Evolutionary conservation across 1,140 invertebrate species (phyloP), one percentile per base, ranked within the genome.

Genomic region (Colletes latitarsis): DNA sequence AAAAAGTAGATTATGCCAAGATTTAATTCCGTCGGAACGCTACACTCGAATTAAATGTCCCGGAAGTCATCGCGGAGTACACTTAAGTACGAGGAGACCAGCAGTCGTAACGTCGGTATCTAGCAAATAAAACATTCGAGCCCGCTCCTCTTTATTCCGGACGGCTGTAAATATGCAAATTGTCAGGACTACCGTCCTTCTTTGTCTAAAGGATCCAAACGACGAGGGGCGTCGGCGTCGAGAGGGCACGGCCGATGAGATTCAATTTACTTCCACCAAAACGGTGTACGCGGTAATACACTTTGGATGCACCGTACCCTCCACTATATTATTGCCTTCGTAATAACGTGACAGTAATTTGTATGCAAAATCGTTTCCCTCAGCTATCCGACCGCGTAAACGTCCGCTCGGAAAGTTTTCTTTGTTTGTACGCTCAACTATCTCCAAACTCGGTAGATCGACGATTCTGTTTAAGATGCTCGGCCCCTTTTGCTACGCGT

Each of bases 221-320:
- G 60, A 53, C 52, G 72, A 77, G 69, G 71, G 60, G 53, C 43
- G 58, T 30, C n/a, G 66, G 10, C n/a, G 46, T 14, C 53, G 49
- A 77, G 68, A 72, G 66, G 87, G 72, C 82, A 84, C 87, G 86
- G 81, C 53, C 87, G 88, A 90, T 90, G 83, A 82, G 87, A 91
- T 91, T 91, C 88, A 91, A 91, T 91, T 91, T 91, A 89, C 87
- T 83, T 82, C 84, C 87, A 84, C 84, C 87, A 88, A 91, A 91
- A 90, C 86, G 89, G 87, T 89, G 87, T 90, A 89, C 87, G 84
- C 79, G 83, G 88, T 91, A 89, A 91, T 90, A 89, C 85, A 87
- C 82, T 88, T 91, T 85, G 87, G 85, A 85, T 83, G 83, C 82
- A 84, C 85, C 86, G 85, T 86, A 83, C 60, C 69, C 75, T 79